phyloP scores from a whole-genome alignment of 2,888 invertebrate genomes.

The Galerucella nymphaeae region DNA sequence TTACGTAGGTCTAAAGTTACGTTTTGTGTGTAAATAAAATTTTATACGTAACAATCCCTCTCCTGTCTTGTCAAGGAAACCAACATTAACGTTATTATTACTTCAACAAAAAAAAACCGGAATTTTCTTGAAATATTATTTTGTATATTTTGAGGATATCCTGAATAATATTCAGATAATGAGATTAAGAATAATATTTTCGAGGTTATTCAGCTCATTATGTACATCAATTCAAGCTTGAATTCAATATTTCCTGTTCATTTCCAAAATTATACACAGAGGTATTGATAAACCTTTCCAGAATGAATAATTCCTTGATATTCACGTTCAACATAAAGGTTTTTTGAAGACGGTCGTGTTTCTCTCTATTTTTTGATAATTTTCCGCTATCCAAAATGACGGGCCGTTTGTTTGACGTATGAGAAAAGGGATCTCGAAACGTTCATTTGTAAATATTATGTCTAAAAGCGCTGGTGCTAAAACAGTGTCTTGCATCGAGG shows the following conservation, averaged over 20 bases:
- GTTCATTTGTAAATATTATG: conserved; percentile 32
- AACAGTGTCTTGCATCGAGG: background rate
- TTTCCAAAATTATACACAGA: background rate
- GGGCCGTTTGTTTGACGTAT: conserved; percentile 18
- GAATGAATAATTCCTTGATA: background rate
- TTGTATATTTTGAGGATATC: too few relatives aligned
- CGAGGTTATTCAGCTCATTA: background rate
- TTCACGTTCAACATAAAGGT: background rate
- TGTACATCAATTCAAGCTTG: background rate
- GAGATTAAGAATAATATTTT: too few relatives aligned
- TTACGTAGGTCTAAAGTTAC: background rate
- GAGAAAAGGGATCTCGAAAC: conserved; percentile 13
- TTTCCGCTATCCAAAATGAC: conserved; percentile 8
- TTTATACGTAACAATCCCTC: conserved; percentile 29
- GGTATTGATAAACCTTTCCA: background rate
- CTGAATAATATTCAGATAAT: background rate
- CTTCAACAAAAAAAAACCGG: background rate
- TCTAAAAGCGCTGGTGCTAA: background rate
- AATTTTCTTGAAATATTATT: too few relatives aligned
- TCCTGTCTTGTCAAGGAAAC: conserved; percentile 30
- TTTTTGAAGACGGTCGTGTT: background rate
- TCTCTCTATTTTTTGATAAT: conserved; percentile 23
- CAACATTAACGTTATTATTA: conserved; percentile 26
- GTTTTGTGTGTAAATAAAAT: conserved; percentile 29
- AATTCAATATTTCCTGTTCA: background rate